Conservation (phyloP, 2,888 invertebrate species). For the Machimus atricapillus region DNA sequence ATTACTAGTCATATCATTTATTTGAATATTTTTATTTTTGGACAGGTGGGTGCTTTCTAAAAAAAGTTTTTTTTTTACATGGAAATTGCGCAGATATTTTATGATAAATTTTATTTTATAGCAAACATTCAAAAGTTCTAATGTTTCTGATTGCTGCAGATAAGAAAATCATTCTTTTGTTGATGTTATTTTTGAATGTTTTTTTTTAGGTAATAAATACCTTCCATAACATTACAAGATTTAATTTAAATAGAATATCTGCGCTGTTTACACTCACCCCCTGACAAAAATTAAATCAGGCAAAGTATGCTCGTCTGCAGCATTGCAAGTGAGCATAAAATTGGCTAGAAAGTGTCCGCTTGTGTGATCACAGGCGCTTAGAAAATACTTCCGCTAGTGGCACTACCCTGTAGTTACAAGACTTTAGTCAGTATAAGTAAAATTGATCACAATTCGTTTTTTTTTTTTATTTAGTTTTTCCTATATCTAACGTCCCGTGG, state of each 20-base stretch:
- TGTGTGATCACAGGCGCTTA: slow-evolving; percentile 27
- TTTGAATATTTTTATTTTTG: not conserved
- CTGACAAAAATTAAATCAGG: not conserved
- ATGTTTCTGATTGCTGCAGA: too few species aligned
- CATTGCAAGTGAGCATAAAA: not conserved
- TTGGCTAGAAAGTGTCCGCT: slow-evolving; percentile 16
- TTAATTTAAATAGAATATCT: not conserved
- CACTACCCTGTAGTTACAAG: slow-evolving; percentile 46
- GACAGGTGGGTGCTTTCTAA: not conserved
- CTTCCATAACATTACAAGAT: too few species aligned
- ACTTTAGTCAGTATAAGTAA: not conserved
- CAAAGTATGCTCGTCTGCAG: not conserved
- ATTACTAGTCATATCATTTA: not conserved
- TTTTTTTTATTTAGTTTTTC: slow-evolving; percentile 32
- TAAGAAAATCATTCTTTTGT: too few species aligned
- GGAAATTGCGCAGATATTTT: not conserved
- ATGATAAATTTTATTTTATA: not conserved
- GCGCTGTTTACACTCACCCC: not conserved
- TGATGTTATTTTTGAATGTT: too few species aligned
- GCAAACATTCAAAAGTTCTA: too few species aligned
- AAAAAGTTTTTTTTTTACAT: not conserved
- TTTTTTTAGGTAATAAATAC: not conserved
- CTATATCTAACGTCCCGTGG: slow-evolving; percentile 30
- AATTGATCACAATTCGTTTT: slow-evolving; percentile 37
- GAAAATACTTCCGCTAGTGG: slow-evolving; percentile 19